These are phyloP conservation scores for Dendrolimus punctatus DNA, from an alignment of 1,140 invertebrate genomes.

Conservation along the genomic window DNA sequence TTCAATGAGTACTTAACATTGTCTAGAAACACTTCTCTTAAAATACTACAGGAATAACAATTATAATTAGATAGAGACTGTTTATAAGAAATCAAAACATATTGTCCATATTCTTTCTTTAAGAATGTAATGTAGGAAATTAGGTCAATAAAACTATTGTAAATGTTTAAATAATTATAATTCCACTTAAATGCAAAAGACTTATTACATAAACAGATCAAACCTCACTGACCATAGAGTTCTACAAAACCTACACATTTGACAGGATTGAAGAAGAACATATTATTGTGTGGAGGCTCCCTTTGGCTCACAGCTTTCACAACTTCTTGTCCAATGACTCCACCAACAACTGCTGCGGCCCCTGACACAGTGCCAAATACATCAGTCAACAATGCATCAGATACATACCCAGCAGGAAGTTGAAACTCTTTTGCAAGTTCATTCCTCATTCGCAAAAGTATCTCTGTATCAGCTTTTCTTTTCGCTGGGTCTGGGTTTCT, in stretches of 20 bases:
- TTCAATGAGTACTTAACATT: too few relatives aligned
- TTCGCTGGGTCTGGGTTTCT: conserved; percentile 78
- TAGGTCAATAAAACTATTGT: neutral
- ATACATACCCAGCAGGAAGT: conserved; percentile 49
- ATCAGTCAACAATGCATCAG: conserved; percentile 69
- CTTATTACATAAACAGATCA: conserved; percentile 17
- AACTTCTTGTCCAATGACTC: conserved; percentile 94
- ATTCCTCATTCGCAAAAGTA: conserved; percentile 76
- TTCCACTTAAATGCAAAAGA: conserved; percentile 12
- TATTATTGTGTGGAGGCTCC: conserved; percentile 90
- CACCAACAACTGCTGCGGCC: conserved; percentile 93
- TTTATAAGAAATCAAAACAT: too few relatives aligned
- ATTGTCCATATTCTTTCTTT: too few relatives aligned
- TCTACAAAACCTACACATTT: conserved; percentile 84
- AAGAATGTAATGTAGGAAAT: too few relatives aligned
- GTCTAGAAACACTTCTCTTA: too few relatives aligned
- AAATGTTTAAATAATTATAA: conserved; percentile 8
- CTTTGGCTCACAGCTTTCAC: conserved; percentile 95
- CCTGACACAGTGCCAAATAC: conserved; percentile 91
- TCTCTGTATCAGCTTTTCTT: conserved; percentile 75
- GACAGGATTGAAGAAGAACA: conserved; percentile 92
- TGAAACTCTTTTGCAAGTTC: conserved; percentile 72
- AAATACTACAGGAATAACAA: too few relatives aligned
- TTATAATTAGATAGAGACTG: too few relatives aligned
- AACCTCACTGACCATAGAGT: conserved; percentile 60